Base-by-base conservation (phyloP, 2,888 invertebrate genomes). In the Scrobipalpa costella region DNA sequence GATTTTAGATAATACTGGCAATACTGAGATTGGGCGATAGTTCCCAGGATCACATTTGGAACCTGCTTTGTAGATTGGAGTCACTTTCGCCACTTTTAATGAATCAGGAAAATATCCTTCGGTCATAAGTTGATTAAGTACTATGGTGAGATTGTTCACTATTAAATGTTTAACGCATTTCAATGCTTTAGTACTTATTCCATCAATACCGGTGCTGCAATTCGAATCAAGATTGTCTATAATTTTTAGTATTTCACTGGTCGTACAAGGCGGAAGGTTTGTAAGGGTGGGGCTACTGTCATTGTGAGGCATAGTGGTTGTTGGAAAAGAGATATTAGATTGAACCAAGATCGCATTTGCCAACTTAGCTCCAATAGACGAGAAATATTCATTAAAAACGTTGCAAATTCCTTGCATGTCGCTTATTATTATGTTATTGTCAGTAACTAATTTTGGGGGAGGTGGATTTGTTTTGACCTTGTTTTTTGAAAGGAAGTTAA, bases 371-470 rank as follows among this genome's bases (percentile, higher is more conserved):
- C 61, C 61, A 21, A 38, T 62, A 15, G 61, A n/a, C 0, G 61
- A 50, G 50, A 62, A 62, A 11, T 55, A 62, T 0, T 19, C 7
- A 13, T 62, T 62, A n/a, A 62, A 55, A 2, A 13, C 52, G n/a
- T 62, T 21, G 7, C 60, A 60, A 1, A 60, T 44, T 7, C 44
- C 44, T 0, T 33, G 44, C 5, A 60, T 60, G 55, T 63, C 33
- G 5, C 13, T 27, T 7, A 63, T 34, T 0, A 21, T 36, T 40
- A n/a, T n/a, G n/a, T 15, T 33, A 11, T 27, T 34, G 8, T 52
- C 47, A 19, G 7, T 52, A 44, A 57, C 5, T 11, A 64, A 62
- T n/a, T 64, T 64, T 13, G 64, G 59, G 7, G 59, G 62, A 50
- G 33, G 36, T 15, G 34, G 33, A 44, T 21, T 44, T 7, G 36